Evolutionary conservation across 2,113 vertebrate species (phyloP), one percentile per base, ranked within the genome.

Genomic region (pig (Sus scrofa)): DNA sequence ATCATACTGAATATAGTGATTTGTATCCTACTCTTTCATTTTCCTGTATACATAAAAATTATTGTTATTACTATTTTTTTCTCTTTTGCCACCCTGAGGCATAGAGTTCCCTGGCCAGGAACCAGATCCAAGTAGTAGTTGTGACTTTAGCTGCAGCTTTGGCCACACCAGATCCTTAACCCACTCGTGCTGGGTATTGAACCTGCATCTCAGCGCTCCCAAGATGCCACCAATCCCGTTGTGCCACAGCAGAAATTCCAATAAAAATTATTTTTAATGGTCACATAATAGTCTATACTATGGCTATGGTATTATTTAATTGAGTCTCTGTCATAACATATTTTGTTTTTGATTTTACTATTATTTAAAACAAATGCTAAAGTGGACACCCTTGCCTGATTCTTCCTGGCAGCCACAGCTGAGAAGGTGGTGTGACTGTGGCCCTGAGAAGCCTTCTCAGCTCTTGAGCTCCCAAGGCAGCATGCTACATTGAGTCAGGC

Each of bases 261-360:
- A 54, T 62, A 75, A 83, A 96, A 37, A 63, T 63, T 68, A 77
- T 75, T 85, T 75, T 92, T 85, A 39, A 85, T 78, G 71, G 52
- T 20, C 14, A 85, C 10, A n/a, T 39, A 37, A 27, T 68, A 20
- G 73, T 85, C 26, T 8, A 44, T 54, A 54, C 26, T 54, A 56
- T 13, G 32, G 32, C 32, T 54, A 6, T 67, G 89, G 22, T 56
- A 73, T 92, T 56, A 75, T 91, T 74, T 93, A 83, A 73, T 13
- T 4, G 74, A 86, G 13, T 70, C 34, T 10, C 56, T 50, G 27
- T 67, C 74, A 32, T 81, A 90, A 79, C 63, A 84, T 78, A 39
- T 84, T 67, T 39, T 73, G 32, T 87, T 89, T 95, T 65, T 16
- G 32, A 54, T 34, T 93, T 91, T 91, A 92, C 96, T 32, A 50